Evolutionary conservation across 2,888 invertebrate species (phyloP).

Genomic region (Stenoptilia bipunctidactyla): DNA sequence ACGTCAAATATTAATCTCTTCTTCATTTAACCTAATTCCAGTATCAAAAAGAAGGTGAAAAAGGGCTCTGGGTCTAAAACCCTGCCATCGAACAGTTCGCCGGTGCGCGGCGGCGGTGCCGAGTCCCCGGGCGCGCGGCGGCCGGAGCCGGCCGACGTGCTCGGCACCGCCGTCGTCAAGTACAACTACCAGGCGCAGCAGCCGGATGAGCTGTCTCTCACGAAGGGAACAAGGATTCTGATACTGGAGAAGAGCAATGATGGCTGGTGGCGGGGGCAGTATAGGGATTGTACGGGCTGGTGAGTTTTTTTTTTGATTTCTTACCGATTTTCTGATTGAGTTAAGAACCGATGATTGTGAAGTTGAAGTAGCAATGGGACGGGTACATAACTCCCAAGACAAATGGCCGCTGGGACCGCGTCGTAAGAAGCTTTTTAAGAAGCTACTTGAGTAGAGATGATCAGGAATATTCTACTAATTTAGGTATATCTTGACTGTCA

Average conservation of each 20-base stretch:
- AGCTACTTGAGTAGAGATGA: no score
- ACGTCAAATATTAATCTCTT: no score
- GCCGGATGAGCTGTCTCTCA: slow-evolving; percentile 93
- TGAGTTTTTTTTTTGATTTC: no score
- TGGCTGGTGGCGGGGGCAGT: slow-evolving; percentile 99
- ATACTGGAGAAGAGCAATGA: slow-evolving; percentile 99
- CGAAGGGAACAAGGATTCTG: slow-evolving; percentile 93
- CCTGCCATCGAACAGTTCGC: slow-evolving; percentile 86
- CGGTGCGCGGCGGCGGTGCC: slow-evolving; percentile 78
- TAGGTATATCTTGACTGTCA: no score
- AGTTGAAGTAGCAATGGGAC: no score
- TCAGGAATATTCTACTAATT: no score
- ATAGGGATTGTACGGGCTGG: slow-evolving; percentile 70
- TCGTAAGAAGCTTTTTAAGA: no score
- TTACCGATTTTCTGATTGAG: no score
- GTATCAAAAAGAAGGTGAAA: slow-evolving; percentile 90
- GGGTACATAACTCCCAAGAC: no score
- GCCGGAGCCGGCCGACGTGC: slow-evolving; percentile 88
- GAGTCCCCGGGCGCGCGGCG: slow-evolving; percentile 82
- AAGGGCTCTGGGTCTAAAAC: slow-evolving; percentile 88
- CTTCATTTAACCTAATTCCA: no score
- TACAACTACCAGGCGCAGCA: slow-evolving; percentile 95
- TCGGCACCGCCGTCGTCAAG: slow-evolving; percentile 92
- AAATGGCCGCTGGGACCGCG: no score
- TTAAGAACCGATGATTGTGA: no score